These are phyloP conservation scores for Notodromas monacha DNA, from an alignment of 2,888 invertebrate genomes.

Conservation along the genomic window DNA sequence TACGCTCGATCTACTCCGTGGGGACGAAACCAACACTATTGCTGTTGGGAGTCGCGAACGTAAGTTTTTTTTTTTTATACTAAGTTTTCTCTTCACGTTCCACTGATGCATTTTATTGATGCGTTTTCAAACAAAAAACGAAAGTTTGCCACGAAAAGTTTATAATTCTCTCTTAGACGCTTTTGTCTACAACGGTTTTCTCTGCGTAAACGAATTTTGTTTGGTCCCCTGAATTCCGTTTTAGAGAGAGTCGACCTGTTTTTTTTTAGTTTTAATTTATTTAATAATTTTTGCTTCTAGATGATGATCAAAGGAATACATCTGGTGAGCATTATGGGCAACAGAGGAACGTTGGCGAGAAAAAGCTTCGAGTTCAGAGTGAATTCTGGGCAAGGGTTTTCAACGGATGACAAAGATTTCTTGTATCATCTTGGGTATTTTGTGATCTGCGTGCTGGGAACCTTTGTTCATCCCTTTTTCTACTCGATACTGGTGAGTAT, in stretches of 20 bases:
- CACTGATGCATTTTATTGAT: background rate
- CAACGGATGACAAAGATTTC: too few relatives aligned
- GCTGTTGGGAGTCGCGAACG: constrained; percentile 53
- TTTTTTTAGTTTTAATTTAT: too few relatives aligned
- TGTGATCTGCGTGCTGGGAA: constrained; percentile 58
- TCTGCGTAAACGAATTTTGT: too few relatives aligned
- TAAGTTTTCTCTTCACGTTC: too few relatives aligned
- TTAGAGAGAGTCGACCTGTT: background rate
- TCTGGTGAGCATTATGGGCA: constrained; percentile 76
- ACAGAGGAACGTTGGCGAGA: constrained; percentile 75
- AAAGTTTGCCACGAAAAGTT: too few relatives aligned
- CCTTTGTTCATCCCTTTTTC: constrained; percentile 83
- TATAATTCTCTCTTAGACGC: background rate
- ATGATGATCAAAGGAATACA: constrained; percentile 69
- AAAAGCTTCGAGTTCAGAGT: constrained; percentile 62
- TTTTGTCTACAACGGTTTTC: constrained; percentile 7
- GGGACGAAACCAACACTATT: constrained; percentile 72
- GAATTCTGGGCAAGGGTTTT: too few relatives aligned
- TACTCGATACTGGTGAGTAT: constrained; percentile 69
- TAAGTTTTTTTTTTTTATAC: constrained; percentile 16
- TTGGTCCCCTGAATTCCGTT: background rate
- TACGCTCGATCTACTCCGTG: constrained; percentile 56
- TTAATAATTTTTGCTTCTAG: constrained; percentile 23
- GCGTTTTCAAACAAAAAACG: constrained; percentile 1
- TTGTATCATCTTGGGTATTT: constrained; percentile 69